These are phyloP conservation scores for Thymallus thymallus DNA, from an alignment of 2,113 vertebrate genomes.

Conservation along the genomic window DNA sequence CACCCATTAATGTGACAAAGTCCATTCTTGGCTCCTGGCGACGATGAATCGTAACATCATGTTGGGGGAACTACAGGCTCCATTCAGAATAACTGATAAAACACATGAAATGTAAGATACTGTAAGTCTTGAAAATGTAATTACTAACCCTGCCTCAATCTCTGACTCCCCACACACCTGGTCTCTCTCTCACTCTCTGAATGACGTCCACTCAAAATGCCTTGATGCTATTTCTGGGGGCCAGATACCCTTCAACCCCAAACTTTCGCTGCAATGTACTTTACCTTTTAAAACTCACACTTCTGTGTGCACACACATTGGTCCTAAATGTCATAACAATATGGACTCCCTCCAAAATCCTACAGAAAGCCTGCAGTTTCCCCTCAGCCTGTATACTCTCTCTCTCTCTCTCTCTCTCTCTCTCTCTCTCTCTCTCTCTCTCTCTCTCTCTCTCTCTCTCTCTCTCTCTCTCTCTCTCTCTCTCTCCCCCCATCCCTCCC, in stretches of 20 bases:
- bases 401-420: neutral
- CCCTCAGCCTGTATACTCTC: constrained; percentile 16
- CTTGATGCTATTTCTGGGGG: constrained; percentile 23
- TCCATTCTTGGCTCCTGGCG: constrained; percentile 60
- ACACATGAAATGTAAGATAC: constrained; percentile 49
- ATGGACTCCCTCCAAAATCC: neutral
- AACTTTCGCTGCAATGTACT: constrained; percentile 29
- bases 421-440: neutral
- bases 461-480: neutral
- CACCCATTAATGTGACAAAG: constrained; percentile 73
- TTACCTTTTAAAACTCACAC: neutral
- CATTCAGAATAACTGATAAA: constrained; percentile 59
- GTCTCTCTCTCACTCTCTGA: neutral
- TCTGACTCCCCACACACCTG: neutral
- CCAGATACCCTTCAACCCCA: constrained; percentile 25
- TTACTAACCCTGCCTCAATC: neutral
- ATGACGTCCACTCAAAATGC: neutral
- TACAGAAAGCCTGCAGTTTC: constrained; percentile 21
- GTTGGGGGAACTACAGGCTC: constrained; percentile 62
- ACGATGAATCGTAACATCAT: constrained; percentile 68
- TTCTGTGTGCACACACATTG: neutral
- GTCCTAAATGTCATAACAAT: neutral
- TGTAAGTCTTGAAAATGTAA: constrained; percentile 26
- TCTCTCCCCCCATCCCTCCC: neutral
- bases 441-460: neutral